phyloP scores from a whole-genome alignment of 2,113 vertebrate genomes.

The Vidua chalybeata region DNA sequence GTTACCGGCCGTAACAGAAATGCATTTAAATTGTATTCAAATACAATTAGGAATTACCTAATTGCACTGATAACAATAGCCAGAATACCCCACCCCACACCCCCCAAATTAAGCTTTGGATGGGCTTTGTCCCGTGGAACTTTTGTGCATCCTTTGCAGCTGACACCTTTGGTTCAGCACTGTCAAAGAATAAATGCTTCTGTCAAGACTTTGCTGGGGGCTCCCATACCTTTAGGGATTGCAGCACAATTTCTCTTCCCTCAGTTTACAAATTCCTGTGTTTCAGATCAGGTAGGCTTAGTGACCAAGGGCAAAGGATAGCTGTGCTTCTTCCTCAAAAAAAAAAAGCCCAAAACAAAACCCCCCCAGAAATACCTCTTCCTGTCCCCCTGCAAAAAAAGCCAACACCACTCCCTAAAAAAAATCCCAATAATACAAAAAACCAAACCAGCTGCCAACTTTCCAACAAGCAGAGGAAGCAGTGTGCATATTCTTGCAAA shows the following conservation, averaged over 20 bases:
- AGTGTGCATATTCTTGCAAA: not conserved
- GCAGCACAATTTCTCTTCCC: not conserved
- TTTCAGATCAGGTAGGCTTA: not conserved
- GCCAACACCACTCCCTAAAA: not conserved
- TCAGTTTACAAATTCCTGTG: accelerated
- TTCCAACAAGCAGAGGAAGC: not conserved
- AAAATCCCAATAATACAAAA: not conserved
- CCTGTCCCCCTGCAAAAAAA: accelerated
- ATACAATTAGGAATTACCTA: not conserved
- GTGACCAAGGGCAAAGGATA: not conserved
- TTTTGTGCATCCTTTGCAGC: not conserved
- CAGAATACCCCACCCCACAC: not conserved
- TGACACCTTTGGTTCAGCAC: not conserved
- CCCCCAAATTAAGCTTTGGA: not conserved
- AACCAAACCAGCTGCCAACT: not conserved
- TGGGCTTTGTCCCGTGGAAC: not conserved
- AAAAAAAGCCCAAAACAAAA: not conserved
- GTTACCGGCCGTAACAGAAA: not conserved
- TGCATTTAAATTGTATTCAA: not conserved
- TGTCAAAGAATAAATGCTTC: not conserved
- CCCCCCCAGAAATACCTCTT: too few relatives aligned
- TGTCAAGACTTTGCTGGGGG: not conserved
- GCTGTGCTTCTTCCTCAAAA: not conserved
- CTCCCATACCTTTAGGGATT: not conserved
- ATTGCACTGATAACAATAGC: not conserved